Conservation (phyloP, 1,140 invertebrate species). For the Pseudomyrmex sp. region DNA sequence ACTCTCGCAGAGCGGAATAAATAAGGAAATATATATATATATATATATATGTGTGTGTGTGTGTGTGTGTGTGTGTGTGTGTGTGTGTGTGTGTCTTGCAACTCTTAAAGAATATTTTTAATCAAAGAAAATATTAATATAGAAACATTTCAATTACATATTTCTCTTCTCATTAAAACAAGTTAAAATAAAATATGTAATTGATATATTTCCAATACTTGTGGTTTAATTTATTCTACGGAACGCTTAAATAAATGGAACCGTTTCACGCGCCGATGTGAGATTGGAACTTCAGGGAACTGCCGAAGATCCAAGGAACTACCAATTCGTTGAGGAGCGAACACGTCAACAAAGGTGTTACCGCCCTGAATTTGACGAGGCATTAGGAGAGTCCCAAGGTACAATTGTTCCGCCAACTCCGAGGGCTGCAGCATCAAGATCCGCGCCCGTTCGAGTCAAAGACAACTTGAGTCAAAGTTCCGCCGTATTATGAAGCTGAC, state of each 20-base stretch:
- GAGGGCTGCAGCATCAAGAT: slow-evolving; percentile 61
- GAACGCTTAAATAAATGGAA: slow-evolving; percentile 14
- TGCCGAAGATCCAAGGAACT: slow-evolving; percentile 14
- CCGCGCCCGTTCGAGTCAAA: slow-evolving; percentile 55
- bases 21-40: slow-evolving; percentile 8
- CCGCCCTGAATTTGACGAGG: slow-evolving; percentile 51
- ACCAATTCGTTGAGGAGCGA: slow-evolving; percentile 55
- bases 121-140: too few species aligned
- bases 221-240: not conserved
- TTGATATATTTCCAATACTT: slow-evolving; percentile 1
- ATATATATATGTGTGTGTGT: too few species aligned
- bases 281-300: slow-evolving; percentile 58
- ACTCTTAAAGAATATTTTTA: slow-evolving; percentile 1
- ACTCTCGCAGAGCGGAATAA: not conserved
- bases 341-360: slow-evolving; percentile 60
- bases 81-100: not conserved
- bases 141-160: not conserved
- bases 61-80: not conserved
- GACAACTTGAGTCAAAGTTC: slow-evolving; percentile 56
- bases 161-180: not conserved
- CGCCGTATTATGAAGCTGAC: slow-evolving; percentile 69
- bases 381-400: slow-evolving; percentile 44
- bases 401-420: slow-evolving; percentile 53
- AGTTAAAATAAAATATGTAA: not conserved
- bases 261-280: slow-evolving; percentile 2